Conservation (phyloP, 2,888 invertebrate genomes). For the Nymphalis c-album region DNA sequence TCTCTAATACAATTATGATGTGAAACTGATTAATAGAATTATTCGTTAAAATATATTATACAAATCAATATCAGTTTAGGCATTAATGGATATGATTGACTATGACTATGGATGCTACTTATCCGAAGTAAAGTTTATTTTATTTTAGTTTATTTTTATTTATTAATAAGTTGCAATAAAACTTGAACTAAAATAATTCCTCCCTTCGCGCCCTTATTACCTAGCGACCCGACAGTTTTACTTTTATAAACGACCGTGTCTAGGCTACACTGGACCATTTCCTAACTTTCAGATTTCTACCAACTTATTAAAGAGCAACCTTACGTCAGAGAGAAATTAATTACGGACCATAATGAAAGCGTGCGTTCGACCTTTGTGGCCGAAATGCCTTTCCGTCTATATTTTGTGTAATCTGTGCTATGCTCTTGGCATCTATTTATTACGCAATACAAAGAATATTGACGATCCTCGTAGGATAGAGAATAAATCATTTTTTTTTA, state of each 20-base stretch:
- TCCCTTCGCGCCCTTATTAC: neutral
- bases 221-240: neutral
- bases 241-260: neutral
- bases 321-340: constrained; percentile 43
- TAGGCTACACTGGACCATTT: constrained; percentile 29
- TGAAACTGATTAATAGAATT: too few relatives aligned
- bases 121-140: too few relatives aligned
- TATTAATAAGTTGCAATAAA: too few relatives aligned
- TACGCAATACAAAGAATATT: constrained; percentile 22
- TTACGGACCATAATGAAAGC: constrained; percentile 45
- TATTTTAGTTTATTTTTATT: too few relatives aligned
- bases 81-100: too few relatives aligned
- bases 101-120: too few relatives aligned
- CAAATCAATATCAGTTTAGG: too few relatives aligned
- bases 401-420: constrained; percentile 37
- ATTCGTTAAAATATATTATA: too few relatives aligned
- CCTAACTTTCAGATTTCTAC: constrained; percentile 37
- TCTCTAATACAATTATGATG: too few relatives aligned
- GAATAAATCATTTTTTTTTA: neutral
- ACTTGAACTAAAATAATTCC: neutral
- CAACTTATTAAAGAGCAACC: constrained; percentile 33
- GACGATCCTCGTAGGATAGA: neutral
- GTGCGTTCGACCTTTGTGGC: constrained; percentile 43
- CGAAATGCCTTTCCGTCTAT: constrained; percentile 39
- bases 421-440: constrained; percentile 37